These are phyloP conservation scores for Nipponacmea schrenckii DNA, from an alignment of 2,888 invertebrate genomes.

Conservation along the genomic window DNA sequence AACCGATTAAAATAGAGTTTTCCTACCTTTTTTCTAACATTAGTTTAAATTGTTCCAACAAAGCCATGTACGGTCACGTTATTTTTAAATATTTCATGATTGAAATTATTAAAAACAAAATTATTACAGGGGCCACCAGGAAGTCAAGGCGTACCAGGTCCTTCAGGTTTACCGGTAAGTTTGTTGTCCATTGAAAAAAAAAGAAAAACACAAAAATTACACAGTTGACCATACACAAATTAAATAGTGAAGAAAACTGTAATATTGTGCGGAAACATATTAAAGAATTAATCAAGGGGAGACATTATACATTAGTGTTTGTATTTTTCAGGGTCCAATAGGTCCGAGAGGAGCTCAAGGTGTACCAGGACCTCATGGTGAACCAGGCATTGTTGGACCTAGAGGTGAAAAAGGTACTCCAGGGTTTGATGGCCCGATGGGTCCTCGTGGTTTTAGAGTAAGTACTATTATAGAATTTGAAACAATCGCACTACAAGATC, in stretches of 20 bases:
- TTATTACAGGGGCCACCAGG: slow-evolving; percentile 14
- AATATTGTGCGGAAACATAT: background rate
- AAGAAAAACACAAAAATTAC: no score
- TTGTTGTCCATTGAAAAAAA: background rate
- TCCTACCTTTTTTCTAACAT: no score
- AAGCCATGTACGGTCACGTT: no score
- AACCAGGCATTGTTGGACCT: slow-evolving; percentile 37
- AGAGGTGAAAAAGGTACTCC: slow-evolving; percentile 31
- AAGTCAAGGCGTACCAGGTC: slow-evolving; percentile 11
- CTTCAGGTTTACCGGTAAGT: slow-evolving; percentile 16
- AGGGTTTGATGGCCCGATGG: slow-evolving; percentile 36
- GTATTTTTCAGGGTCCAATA: slow-evolving; percentile 15
- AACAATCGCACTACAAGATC: no score
- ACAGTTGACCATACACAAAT: no score
- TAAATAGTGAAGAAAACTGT: background rate
- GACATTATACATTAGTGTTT: background rate
- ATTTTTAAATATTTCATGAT: no score
- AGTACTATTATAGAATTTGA: background rate
- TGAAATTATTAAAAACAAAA: no score
- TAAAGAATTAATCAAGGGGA: no score
- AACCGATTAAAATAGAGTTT: no score
- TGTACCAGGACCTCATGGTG: slow-evolving; percentile 46
- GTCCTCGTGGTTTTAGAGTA: slow-evolving; percentile 33
- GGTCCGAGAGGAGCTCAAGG: slow-evolving; percentile 69
- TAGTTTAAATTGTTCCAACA: no score